A percentile compares a stretch with the other conserved stretches of the same genome.
phyloP scores from a whole-genome alignment of 2,797 vertebrate species.

The Graptemys geographica region DNA sequence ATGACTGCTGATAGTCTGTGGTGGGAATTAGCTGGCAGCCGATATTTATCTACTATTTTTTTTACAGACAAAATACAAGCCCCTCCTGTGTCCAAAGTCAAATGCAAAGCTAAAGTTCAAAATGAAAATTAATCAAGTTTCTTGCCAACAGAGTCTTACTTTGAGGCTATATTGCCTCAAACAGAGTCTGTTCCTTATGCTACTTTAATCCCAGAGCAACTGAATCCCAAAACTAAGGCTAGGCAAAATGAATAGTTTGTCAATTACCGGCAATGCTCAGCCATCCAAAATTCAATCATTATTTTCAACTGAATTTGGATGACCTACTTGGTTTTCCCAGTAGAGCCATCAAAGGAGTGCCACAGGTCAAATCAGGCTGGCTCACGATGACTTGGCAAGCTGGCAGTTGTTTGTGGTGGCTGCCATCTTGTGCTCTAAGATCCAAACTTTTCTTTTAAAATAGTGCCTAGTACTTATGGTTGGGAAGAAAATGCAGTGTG shows the following conservation, averaged over 20 bases:
- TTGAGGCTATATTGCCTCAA: neutral
- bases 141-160: neutral
- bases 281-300: neutral
- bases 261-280: neutral
- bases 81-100: neutral
- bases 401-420: neutral
- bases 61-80: neutral
- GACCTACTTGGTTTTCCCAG: neutral
- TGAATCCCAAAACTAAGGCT: neutral
- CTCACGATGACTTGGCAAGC: neutral
- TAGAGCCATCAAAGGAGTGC: neutral
- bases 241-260: neutral
- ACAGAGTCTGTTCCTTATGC: neutral
- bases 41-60: neutral
- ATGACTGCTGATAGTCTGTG: neutral
- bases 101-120: neutral
- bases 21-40: neutral
- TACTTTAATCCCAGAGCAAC: neutral
- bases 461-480: neutral
- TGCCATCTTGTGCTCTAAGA: neutral
- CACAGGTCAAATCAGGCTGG: neutral
- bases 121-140: neutral
- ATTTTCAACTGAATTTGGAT: conserved; percentile 14
- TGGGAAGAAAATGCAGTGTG: neutral
- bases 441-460: neutral